phyloP scores from a whole-genome alignment of 2,888 invertebrate species.

The Catocala fraxini region DNA sequence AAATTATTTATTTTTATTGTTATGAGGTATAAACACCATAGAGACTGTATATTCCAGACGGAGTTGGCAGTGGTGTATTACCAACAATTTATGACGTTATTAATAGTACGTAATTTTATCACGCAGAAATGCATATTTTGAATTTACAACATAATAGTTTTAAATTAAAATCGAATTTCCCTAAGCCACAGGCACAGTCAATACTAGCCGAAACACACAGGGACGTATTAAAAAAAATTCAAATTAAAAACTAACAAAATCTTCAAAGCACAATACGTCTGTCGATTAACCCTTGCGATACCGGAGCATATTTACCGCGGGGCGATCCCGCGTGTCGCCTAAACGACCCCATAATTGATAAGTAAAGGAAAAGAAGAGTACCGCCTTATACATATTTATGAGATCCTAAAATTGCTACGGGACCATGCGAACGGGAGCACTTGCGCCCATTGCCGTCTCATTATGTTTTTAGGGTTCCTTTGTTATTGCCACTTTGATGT shows the following conservation, averaged over 20 bases:
- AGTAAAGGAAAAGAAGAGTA: constrained; percentile 87
- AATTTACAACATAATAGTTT: no score
- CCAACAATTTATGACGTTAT: no score
- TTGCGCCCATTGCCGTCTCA: constrained; percentile 81
- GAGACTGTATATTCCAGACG: no score
- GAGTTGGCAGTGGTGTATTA: no score
- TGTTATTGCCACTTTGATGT: constrained; percentile 85
- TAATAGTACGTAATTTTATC: no score
- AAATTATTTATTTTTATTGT: no score
- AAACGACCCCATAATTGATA: constrained; percentile 87
- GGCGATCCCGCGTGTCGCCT: constrained; percentile 75
- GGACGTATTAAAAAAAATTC: constrained; percentile 17
- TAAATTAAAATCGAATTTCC: no score
- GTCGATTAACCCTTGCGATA: constrained; percentile 76
- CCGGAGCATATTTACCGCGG: constrained; percentile 68
- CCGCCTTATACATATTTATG: constrained; percentile 87
- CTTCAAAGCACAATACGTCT: constrained; percentile 59
- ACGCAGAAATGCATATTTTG: no score
- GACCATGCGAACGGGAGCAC: constrained; percentile 85
- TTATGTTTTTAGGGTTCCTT: constrained; percentile 85
- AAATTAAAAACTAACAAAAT: constrained; percentile 55
- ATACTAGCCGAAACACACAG: no score
- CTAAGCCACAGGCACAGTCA: no score
- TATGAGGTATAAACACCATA: no score
- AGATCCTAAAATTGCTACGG: constrained; percentile 84